phyloP scores from a whole-genome alignment of 2,888 invertebrate species.

The Clanis bilineata region DNA sequence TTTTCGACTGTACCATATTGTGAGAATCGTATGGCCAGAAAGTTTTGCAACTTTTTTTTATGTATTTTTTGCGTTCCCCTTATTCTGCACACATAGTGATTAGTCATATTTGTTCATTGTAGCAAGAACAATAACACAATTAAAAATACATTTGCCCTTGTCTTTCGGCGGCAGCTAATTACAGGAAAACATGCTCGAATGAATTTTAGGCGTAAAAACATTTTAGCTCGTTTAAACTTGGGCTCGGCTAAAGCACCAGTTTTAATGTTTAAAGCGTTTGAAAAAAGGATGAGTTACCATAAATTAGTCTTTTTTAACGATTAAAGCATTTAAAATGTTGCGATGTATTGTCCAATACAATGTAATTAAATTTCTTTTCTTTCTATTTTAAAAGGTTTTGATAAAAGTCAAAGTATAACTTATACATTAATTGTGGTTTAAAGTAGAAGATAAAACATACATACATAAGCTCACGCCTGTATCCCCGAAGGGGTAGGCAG shows the following conservation, averaged over 20 bases:
- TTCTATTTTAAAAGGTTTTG: too few species aligned
- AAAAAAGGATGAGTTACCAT: neutral
- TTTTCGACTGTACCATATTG: neutral
- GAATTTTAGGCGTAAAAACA: conserved; percentile 41
- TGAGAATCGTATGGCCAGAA: neutral
- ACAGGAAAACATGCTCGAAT: conserved; percentile 37
- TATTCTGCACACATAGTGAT: conserved; percentile 18
- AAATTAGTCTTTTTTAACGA: neutral
- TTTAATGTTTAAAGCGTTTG: neutral
- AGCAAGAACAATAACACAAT: conserved; percentile 34
- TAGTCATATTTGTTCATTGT: conserved; percentile 21
- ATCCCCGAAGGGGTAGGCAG: too few species aligned
- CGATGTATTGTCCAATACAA: too few species aligned
- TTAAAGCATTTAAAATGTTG: neutral
- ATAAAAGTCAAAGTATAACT: too few species aligned
- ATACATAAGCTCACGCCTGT: too few species aligned
- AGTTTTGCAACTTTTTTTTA: neutral
- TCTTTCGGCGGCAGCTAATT: conserved; percentile 33
- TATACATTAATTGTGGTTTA: too few species aligned
- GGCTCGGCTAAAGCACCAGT: conserved; percentile 18
- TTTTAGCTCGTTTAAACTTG: conserved; percentile 37
- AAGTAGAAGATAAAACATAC: too few species aligned
- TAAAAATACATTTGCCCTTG: conserved; percentile 36
- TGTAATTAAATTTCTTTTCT: too few species aligned
- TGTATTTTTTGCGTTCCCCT: neutral